Evolutionary conservation across 2,797 vertebrate genomes (phyloP), one percentile per base, ranked within the genome.

Genomic region (Eleutherodactylus coqui): DNA sequence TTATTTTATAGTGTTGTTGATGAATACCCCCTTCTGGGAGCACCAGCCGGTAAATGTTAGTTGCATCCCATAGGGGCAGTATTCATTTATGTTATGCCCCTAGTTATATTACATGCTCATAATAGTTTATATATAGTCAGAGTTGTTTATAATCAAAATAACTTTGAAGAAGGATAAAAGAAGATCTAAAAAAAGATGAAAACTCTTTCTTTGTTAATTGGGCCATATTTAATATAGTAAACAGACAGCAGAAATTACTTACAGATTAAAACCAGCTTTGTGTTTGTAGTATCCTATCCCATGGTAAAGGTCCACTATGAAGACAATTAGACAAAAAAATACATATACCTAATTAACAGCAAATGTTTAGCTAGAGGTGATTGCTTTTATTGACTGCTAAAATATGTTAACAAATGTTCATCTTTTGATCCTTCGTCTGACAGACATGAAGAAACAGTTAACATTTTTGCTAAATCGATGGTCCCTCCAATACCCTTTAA

Each of bases 351-450:
- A 87, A 87, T 87, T 80, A 81, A 80, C 9, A 81, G 43, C 86
- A 87, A 64, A 84, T 84, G 86, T 87, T 78, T 84, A 53, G 82
- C 86, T 80, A 76, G 82, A 80, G 86, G 86, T 84, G 34, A 80
- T 75, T 19, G 76, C 49, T 84, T 87, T 87, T 80, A 84, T 75
- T 79, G 82, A 87, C 82, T 87, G 82, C 67, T 81, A 79, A 80
- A 87, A 87, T 84, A 84, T 81, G 55, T 80, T 87, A 84, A 87
- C 64, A 80, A 75, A 84, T 87, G 86, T 84, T 84, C 82, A 84
- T 84, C 86, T 87, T 87, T 87, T 84, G 67, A 84, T 87, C 86
- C 58, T 69, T 19, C 24, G n/a, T 41, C 55, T 67, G 58, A 84
- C 32, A 75, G 58, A 84, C 82, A 84, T 87, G 67, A 79, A 84